These are phyloP conservation scores for Nixonia krombeini DNA, from an alignment of 1,140 invertebrate species.

Conservation along the genomic window DNA sequence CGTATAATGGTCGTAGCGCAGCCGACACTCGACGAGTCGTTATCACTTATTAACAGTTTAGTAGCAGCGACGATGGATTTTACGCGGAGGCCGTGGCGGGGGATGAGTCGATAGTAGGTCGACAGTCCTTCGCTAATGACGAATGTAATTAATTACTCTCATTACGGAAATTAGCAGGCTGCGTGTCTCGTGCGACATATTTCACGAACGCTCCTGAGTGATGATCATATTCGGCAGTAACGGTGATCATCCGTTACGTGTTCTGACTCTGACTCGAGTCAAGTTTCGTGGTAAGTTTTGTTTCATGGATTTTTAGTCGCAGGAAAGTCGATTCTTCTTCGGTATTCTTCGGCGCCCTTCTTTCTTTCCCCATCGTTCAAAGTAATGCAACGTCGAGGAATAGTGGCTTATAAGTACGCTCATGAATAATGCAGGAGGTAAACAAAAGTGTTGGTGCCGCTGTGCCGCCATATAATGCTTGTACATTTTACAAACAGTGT, in stretches of 20 bases:
- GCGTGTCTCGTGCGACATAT: too few relatives aligned
- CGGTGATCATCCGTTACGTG: constrained; percentile 12
- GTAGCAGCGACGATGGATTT: background rate
- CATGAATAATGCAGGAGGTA: constrained; percentile 66
- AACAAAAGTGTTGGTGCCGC: constrained; percentile 58
- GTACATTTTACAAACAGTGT: constrained; percentile 59
- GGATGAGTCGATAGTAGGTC: too few relatives aligned
- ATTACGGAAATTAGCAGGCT: background rate
- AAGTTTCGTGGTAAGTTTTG: constrained; percentile 6
- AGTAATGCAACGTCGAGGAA: constrained; percentile 46
- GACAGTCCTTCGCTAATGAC: background rate
- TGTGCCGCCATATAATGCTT: constrained; percentile 53
- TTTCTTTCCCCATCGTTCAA: constrained; percentile 18
- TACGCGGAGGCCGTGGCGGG: too few relatives aligned
- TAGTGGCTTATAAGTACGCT: constrained; percentile 65
- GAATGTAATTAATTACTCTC: background rate
- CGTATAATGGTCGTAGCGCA: too few relatives aligned
- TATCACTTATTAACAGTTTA: too few relatives aligned
- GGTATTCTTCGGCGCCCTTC: constrained; percentile 16
- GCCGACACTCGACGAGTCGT: too few relatives aligned
- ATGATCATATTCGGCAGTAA: too few relatives aligned
- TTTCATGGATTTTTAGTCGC: constrained; percentile 13
- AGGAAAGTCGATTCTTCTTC: constrained; percentile 37
- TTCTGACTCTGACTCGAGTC: constrained; percentile 6
- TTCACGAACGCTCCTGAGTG: background rate